Evolutionary conservation across 2,113 vertebrate genomes (phyloP).

Genomic region (Mus pahari): DNA sequence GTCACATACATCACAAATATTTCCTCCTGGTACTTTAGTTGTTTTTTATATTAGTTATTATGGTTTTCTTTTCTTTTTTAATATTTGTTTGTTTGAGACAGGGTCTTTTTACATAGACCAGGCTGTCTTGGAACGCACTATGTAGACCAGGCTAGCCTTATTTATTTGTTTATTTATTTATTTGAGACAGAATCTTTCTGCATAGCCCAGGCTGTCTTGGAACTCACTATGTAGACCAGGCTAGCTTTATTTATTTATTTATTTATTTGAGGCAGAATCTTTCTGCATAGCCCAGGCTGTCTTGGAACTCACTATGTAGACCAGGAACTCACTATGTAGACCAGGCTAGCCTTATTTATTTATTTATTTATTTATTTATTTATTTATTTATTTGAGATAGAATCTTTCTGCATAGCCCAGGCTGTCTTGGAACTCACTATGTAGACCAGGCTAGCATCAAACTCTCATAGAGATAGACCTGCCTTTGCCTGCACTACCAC

Average conservation of each 20-base stretch:
- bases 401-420: background rate
- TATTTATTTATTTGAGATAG: background rate
- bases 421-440: background rate
- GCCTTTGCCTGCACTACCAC: background rate
- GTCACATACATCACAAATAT: too few relatives aligned
- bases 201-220: background rate
- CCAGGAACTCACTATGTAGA: background rate
- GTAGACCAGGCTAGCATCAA: background rate
- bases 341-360: background rate
- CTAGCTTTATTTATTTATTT: too few relatives aligned
- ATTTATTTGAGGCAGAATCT: too few relatives aligned
- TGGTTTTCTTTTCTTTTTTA: accelerated
- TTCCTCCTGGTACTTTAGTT: background rate
- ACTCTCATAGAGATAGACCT: background rate
- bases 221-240: background rate
- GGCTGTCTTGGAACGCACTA: background rate
- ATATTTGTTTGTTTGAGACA: too few relatives aligned
- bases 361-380: accelerated
- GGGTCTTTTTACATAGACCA: background rate
- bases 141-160: background rate
- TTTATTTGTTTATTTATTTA: accelerated
- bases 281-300: background rate
- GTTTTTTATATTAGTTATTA: background rate
- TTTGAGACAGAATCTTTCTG: background rate
- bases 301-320: background rate